Evolutionary conservation across 2,888 invertebrate species (phyloP), one percentile per base, ranked within the genome.

Genomic region (Erebia palarica): DNA sequence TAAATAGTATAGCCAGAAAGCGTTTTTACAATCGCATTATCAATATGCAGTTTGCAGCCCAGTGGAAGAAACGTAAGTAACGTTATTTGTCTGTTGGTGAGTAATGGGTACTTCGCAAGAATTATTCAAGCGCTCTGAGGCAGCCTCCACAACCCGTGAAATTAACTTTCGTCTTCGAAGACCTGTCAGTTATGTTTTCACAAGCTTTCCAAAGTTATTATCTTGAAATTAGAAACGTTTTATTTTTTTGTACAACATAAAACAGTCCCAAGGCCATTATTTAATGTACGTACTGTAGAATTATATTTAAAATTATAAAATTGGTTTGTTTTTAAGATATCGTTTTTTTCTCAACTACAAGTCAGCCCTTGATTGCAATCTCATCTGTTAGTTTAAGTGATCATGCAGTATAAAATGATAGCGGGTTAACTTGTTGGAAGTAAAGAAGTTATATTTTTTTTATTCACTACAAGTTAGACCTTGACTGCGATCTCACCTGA

Each of bases 91-190:
- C 59, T 67, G 59, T 36, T 59, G 4, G 27, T 67, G 59, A 67
- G 49, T 67, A 67, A 67, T 67, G 67, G 58, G 9, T 47, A 49
- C 59, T 9, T 67, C 59, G 13, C 67, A 14, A 49, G 65, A 55
- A 65, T 65, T 65, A 55, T 65, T 55, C 55, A 27, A 64, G 64
- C 64, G 65, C 86, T 87, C 88, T 87, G 84, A 86, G 88, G 88
- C 89, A 85, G 89, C 86, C 89, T 87, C 88, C 91, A 89, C 86
- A 86, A 85, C 81, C 91, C 91, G 92, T 92, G 91, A 92, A 92
- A 92, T 92, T 92, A 91, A 90, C 90, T 92, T 91, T 90, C 87
- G 85, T 85, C 85, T 86, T 82, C 83, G 82, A 85, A 83, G 69
- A 68, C 65, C 84, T 83, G 86, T 88, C 89, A 88, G 85, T 89